Percentiles rank a stretch among this genome's conserved stretches.
phyloP scores from a whole-genome alignment of 1,140 invertebrate species.

The Melipona quadrifasciata region DNA sequence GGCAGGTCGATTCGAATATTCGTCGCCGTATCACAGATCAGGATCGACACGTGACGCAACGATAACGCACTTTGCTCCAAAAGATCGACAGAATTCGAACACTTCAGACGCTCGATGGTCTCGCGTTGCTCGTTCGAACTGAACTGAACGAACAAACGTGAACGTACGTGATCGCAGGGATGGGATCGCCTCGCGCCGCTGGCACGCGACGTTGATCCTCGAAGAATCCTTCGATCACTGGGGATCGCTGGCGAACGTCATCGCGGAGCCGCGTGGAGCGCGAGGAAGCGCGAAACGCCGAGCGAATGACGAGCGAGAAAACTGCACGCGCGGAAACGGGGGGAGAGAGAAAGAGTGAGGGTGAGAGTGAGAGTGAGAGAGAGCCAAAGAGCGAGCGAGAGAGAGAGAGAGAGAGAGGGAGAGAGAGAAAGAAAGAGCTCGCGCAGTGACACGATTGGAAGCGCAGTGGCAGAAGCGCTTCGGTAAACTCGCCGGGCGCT shows the following conservation, averaged over 20 bases:
- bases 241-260: background rate
- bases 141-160: background rate
- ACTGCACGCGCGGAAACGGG: constrained; percentile 25
- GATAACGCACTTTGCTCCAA: background rate
- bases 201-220: background rate
- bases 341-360: too few relatives aligned
- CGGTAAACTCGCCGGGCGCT: constrained; percentile 42
- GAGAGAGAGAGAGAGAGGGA: too few relatives aligned
- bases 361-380: too few relatives aligned
- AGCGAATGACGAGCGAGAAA: background rate
- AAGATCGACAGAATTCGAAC: background rate
- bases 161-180: background rate
- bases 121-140: background rate
- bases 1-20: background rate
- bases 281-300: background rate
- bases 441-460: constrained; percentile 36
- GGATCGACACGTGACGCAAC: constrained; percentile 2
- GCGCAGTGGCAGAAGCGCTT: constrained; percentile 46
- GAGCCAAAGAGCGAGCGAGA: too few relatives aligned
- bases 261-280: background rate
- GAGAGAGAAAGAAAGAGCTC: background rate
- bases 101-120: background rate
- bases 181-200: background rate
- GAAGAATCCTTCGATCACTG: too few relatives aligned
- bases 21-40: background rate